A percentile compares a stretch with the other conserved stretches of the same genome.
Evolutionary conservation across 2,797 vertebrate species (phyloP).

Genomic region (Amphiprion clarkii): DNA sequence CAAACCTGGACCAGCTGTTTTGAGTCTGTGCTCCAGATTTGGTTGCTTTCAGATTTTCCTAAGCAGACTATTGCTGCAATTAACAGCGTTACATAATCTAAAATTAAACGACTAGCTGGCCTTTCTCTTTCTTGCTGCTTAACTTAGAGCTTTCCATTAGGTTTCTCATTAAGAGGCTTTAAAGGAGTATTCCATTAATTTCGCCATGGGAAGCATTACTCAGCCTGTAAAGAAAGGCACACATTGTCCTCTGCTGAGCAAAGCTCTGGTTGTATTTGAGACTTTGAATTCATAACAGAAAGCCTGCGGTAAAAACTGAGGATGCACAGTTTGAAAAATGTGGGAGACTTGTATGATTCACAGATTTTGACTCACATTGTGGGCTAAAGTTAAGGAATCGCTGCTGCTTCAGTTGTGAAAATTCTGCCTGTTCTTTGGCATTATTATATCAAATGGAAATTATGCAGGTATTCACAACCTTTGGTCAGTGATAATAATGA

Average conservation of each 20-base stretch:
- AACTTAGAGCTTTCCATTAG: neutral
- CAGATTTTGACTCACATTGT: too few species aligned
- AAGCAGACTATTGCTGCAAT: neutral
- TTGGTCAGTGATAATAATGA: neutral
- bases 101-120: neutral
- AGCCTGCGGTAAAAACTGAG: neutral
- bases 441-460: too few species aligned
- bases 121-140: neutral
- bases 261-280: too few species aligned
- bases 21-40: slow-evolving; percentile 11
- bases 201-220: neutral
- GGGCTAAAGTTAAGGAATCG: too few species aligned
- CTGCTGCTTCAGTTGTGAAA: too few species aligned
- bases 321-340: too few species aligned
- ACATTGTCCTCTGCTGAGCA: too few species aligned
- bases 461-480: neutral
- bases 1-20: slow-evolving; percentile 6
- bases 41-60: slow-evolving; percentile 24
- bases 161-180: slow-evolving; percentile 1
- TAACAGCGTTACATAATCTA: neutral
- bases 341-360: too few species aligned
- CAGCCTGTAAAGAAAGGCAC: neutral
- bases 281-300: neutral
- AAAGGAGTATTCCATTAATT: slow-evolving; percentile 1
- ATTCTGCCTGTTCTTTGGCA: neutral